Conservation (phyloP, 2,113 vertebrate genomes). For the Rhinopomastus cyanomelas region DNA sequence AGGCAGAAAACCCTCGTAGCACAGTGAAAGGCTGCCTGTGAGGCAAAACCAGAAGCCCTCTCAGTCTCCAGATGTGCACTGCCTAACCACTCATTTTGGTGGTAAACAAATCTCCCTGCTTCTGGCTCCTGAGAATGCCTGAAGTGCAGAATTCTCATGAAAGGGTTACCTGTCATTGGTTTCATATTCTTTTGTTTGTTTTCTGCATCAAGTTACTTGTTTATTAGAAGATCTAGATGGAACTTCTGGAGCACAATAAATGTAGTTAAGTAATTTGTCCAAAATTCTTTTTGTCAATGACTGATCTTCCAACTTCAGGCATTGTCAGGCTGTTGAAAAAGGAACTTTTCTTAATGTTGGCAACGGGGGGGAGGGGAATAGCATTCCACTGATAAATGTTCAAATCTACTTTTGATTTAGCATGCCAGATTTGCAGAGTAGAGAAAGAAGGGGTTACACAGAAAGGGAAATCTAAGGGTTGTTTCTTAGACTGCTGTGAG, state of each 20-base stretch:
- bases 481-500: background rate
- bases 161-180: background rate
- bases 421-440: background rate
- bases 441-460: background rate
- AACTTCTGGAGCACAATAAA: background rate
- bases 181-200: background rate
- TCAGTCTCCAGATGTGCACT: background rate
- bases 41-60: background rate
- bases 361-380: rapidly evolving
- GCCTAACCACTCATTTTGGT: background rate
- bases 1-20: background rate
- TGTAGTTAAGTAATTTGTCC: background rate
- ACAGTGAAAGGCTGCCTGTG: background rate
- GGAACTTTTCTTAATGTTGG: background rate
- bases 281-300: background rate
- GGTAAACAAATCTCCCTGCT: background rate
- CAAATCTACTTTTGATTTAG: background rate
- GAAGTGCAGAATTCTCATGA: background rate
- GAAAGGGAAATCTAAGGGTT: background rate
- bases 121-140: background rate
- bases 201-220: background rate
- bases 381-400: background rate
- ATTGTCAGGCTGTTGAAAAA: background rate
- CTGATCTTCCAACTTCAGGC: background rate
- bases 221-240: background rate